These are phyloP conservation scores for Orius laevigatus DNA, from an alignment of 1,140 invertebrate species.

Conservation along the genomic window DNA sequence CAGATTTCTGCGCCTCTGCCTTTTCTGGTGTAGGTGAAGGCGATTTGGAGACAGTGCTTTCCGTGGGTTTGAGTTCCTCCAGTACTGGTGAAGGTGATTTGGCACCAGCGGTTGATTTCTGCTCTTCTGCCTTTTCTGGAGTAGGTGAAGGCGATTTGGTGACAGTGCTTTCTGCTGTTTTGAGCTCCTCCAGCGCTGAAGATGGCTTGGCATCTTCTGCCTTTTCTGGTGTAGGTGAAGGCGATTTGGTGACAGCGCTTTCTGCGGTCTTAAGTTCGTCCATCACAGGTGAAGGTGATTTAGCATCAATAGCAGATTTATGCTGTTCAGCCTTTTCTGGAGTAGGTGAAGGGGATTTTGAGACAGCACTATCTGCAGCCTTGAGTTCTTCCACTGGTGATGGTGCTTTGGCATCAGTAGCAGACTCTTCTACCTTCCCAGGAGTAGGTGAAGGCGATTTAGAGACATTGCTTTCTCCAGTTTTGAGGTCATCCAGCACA, in stretches of 20 bases:
- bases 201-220: constrained; percentile 1
- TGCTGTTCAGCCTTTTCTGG: neutral
- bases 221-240: neutral
- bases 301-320: neutral
- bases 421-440: too few relatives aligned
- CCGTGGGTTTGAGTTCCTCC: too few relatives aligned
- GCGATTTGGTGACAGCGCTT: neutral
- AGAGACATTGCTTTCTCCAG: neutral
- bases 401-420: constrained; percentile 10
- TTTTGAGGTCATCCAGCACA: too few relatives aligned
- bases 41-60: neutral
- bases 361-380: neutral
- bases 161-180: neutral
- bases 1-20: too few relatives aligned
- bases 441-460: neutral
- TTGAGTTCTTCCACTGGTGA: constrained; percentile 8
- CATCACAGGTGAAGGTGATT: constrained; percentile 1
- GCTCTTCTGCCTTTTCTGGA: neutral
- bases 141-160: neutral
- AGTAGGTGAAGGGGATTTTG: neutral
- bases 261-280: neutral
- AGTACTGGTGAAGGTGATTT: neutral
- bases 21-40: neutral
- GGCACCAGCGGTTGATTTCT: neutral
- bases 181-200: neutral